Base-by-base conservation (phyloP, 2,797 vertebrate genomes). In the Hydrolagus colliei region DNA sequence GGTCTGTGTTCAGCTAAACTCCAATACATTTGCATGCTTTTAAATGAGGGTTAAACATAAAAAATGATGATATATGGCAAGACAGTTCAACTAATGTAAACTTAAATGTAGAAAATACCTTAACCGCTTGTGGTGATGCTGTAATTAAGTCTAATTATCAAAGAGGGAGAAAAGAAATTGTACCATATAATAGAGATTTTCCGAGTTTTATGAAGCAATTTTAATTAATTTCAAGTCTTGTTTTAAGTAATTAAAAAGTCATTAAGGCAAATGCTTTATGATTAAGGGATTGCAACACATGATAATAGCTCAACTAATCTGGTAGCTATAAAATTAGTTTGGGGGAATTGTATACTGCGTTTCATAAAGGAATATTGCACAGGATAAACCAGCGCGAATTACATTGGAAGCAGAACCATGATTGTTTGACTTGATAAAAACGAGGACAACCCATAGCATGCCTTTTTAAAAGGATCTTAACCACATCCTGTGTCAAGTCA, bases 71-170 rank as follows among this genome's bases (percentile, higher is more conserved):
- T 84, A 84, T 84, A 84, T n/a, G 62, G 4, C 63, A 71, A 71
- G 65, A 35, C 32, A 32, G 71, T 84, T 84, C 67, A 84, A 84
- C 65, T 71, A 67, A 84, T 84, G 79, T 35, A 84, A 84, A 84
- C 79, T 71, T 84, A 84, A 71, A 32, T 12, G 65, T 71, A 84
- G 79, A 84, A 84, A 84, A 84, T 84, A 71, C 52, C 79, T 84
- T 71, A 84, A 84, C 79, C 79, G 71, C 65, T 84, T 84, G 79
- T 84, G 79, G 79, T 84, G 79, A 35, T 52, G 71, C 67, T 52
- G 65, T 84, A 84, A 84, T 84, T 84, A 71, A 84, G 35, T 84
- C 79, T 84, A 84, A 71, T 84, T 18, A 84, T 84, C 79, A n/a
- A 71, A 84, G 27, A 82, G 61, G 78, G 32, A 32, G 41, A 84